Base-by-base conservation (phyloP, 2,113 vertebrate species). In the Apteryx mantelli region DNA sequence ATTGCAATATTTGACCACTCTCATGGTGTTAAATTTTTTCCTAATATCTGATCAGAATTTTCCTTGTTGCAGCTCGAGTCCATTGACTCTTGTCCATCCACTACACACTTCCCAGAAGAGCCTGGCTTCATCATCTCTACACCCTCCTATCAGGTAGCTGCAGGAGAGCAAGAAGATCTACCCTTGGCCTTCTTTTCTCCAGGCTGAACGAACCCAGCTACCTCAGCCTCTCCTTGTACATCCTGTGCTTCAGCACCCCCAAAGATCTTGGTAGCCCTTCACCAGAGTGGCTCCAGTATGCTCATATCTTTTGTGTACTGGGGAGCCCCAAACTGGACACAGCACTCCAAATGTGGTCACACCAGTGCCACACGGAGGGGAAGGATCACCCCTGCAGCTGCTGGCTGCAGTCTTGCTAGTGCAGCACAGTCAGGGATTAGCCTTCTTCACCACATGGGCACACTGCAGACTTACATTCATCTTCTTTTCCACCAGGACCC, bases 211-310 rank as follows among this genome's bases (percentile, higher is more conserved):
- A 88, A 73, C 14, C 40, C 69, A 22, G 18, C 17, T 71, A 24
- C 52, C 7, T 34, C 78, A 58, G 1, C 17, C 4, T 68, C 30
- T 63, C n/a, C 48, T 76, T 4, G 0, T 20, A 3, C 1, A 22
- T 6, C 28, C 50, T 3, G 17, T 3, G 19, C 38, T n/a, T 22
- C 65, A 34, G 16, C 50, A 32, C 58, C 52, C 34, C 15, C 38
- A 55, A 13, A 42, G 21, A 19, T 5, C 12, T 15, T 13, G 8
- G 34, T 1, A 9, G 17, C 22, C 55, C 26, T 34, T 50, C 48
- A 1, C 18, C 48, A 34, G 20, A 22, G 9, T 86, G 0, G 0
- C 7, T 79, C 14, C 18, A 16, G 60, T 2, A 1, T 15, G 16
- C 2, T 73, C 13, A 7, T 25, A 19, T 7, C 25, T 60, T 55